A percentile compares a stretch with the other conserved stretches of the same genome.
phyloP scores from a whole-genome alignment of 2,113 vertebrate species.

The Microcebus tavaratra region DNA sequence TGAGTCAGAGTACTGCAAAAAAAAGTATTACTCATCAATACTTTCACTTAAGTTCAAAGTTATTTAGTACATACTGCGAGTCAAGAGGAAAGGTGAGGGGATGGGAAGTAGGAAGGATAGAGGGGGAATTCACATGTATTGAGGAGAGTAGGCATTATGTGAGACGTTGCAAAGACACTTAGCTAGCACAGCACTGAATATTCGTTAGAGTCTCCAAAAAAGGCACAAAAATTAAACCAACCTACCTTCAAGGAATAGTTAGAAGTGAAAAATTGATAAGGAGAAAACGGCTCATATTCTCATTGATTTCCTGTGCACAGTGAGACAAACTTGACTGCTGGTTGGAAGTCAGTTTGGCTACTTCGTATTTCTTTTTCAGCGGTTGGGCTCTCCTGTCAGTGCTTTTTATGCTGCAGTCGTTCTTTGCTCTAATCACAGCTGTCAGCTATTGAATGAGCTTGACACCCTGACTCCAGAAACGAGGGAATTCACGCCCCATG shows the following conservation, averaged over 20 bases:
- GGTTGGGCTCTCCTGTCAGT: constrained; percentile 34
- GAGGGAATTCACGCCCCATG: not conserved
- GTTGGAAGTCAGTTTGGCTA: constrained; percentile 49
- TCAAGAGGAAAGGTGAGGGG: not conserved
- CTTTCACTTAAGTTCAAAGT: not conserved
- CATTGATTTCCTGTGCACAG: constrained; percentile 72
- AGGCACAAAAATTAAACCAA: constrained; percentile 68
- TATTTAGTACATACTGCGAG: not conserved
- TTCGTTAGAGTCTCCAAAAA: constrained; percentile 30
- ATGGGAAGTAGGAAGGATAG: not conserved
- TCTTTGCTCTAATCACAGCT: constrained; percentile 62
- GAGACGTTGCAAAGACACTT: not conserved
- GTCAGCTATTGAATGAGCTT: constrained; percentile 62
- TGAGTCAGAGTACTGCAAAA: not conserved
- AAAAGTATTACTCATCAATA: not conserved
- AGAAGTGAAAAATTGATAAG: constrained; percentile 63
- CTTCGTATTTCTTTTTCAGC: constrained; percentile 56
- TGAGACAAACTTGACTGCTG: constrained; percentile 43
- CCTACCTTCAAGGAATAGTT: constrained; percentile 66
- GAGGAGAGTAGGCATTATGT: not conserved
- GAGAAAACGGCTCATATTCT: constrained; percentile 65
- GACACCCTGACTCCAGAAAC: constrained; percentile 40
- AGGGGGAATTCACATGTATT: not conserved
- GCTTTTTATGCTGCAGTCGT: not conserved
- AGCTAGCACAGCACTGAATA: not conserved